Evolutionary conservation across 1,140 invertebrate species (phyloP).

Genomic region (Pogonomyrmex barbatus): DNA sequence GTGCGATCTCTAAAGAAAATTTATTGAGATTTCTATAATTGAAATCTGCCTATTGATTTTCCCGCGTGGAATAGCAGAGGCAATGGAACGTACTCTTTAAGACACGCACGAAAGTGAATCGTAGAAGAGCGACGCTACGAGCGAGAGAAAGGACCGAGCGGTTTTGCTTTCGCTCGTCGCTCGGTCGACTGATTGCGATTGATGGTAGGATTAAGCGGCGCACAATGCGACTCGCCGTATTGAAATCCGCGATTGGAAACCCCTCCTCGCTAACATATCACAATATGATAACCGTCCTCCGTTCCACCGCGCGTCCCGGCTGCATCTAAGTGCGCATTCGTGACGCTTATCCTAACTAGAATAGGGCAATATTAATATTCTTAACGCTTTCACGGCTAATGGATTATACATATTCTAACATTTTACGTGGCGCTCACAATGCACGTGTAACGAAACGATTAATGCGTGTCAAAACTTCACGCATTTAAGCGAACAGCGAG

Average conservation of each 20-base stretch:
- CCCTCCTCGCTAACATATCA: conserved; percentile 26
- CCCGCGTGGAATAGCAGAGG: neutral
- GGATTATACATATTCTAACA: conserved; percentile 24
- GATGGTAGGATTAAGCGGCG: conserved; percentile 67
- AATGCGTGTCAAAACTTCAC: conserved; percentile 23
- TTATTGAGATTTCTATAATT: conserved; percentile 40
- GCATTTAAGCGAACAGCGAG: neutral
- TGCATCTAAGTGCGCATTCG: conserved; percentile 28
- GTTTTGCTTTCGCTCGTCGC: conserved; percentile 67
- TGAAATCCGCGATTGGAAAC: conserved; percentile 61
- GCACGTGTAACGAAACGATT: conserved; percentile 25
- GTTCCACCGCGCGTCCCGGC: neutral
- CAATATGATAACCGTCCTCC: conserved; percentile 34
- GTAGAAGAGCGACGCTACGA: conserved; percentile 8
- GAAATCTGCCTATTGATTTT: conserved; percentile 52
- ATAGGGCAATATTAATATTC: conserved; percentile 49
- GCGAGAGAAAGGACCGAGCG: conserved; percentile 24
- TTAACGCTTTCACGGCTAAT: conserved; percentile 45
- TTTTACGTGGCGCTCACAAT: conserved; percentile 15
- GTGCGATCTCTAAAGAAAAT: conserved; percentile 15
- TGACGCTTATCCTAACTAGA: conserved; percentile 53
- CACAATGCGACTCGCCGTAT: conserved; percentile 59
- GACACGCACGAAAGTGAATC: conserved; percentile 45
- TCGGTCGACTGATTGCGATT: conserved; percentile 66
- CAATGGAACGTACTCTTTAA: conserved; percentile 18